Evolutionary conservation across 1,140 invertebrate species (phyloP).

Genomic region (Thaumetopoea pityocampa): DNA sequence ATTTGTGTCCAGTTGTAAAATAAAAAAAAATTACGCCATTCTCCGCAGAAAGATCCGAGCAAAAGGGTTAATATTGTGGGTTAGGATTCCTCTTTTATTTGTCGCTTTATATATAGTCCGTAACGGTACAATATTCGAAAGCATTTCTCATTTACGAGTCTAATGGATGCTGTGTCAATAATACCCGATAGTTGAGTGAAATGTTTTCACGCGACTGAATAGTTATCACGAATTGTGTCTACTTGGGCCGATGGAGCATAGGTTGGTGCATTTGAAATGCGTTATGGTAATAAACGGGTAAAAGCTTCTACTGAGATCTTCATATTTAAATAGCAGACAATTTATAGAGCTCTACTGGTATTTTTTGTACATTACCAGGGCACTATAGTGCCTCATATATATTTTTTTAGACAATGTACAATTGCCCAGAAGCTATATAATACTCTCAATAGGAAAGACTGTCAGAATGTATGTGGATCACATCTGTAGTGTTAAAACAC

Average conservation of each 20-base stretch:
- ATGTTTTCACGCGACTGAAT: constrained; percentile 34
- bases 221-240: constrained; percentile 32
- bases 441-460: no score
- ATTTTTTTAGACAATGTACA: no score
- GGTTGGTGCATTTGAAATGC: constrained; percentile 13
- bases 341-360: no score
- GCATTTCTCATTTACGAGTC: constrained; percentile 32
- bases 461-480: no score
- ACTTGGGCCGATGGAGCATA: constrained; percentile 12
- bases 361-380: no score
- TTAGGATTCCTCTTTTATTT: constrained; percentile 56
- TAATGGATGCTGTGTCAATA: constrained; percentile 42
- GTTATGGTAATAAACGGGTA: constrained; percentile 11
- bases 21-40: constrained; percentile 72
- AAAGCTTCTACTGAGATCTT: constrained; percentile 13
- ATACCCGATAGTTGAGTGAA: constrained; percentile 39
- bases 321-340: no score
- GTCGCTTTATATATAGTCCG: constrained; percentile 31
- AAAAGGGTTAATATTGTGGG: constrained; percentile 60
- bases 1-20: constrained; percentile 56
- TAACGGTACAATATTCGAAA: constrained; percentile 50
- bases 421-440: no score
- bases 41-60: constrained; percentile 56
- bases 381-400: no score
- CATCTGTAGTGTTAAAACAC: no score